Conservation (phyloP, 2,113 vertebrate genomes). For the Microtus ochrogaster region DNA sequence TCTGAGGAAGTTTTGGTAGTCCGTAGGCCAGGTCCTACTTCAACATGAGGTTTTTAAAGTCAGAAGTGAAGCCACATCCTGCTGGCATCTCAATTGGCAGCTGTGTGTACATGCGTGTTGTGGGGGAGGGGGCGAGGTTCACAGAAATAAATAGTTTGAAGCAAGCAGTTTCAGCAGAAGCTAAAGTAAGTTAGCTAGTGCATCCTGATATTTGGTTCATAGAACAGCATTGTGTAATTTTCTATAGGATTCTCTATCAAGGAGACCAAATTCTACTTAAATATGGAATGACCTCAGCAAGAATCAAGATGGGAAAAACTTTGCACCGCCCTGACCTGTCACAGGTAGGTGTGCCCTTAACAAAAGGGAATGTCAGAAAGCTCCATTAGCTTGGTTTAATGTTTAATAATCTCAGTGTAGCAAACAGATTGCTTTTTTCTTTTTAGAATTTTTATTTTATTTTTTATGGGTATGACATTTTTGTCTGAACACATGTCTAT, state of each 20-base stretch:
- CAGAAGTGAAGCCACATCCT: neutral
- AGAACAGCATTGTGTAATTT: neutral
- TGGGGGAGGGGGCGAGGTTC: neutral
- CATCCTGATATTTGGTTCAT: neutral
- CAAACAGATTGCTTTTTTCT: neutral
- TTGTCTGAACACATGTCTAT: neutral
- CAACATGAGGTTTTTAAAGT: neutral
- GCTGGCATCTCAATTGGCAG: neutral
- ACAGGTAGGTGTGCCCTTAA: neutral
- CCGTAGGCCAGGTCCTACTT: neutral
- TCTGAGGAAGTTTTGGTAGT: neutral
- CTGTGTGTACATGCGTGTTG: too few relatives aligned
- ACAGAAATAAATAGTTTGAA: neutral
- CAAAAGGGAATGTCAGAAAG: conserved; percentile 5
- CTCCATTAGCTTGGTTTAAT: conserved; percentile 5
- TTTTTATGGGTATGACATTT: neutral
- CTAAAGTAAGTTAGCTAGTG: neutral
- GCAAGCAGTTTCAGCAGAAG: neutral
- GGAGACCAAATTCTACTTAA: neutral
- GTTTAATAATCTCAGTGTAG: neutral
- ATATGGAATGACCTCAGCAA: neutral
- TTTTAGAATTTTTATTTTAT: neutral
- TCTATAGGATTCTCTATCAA: neutral
- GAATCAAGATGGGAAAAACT: neutral
- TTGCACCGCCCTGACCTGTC: neutral